A percentile compares a stretch with the other conserved stretches of the same genome.
These are phyloP conservation scores for Maniola jurtina DNA, from an alignment of 1,140 invertebrate species.

Conservation along the genomic window DNA sequence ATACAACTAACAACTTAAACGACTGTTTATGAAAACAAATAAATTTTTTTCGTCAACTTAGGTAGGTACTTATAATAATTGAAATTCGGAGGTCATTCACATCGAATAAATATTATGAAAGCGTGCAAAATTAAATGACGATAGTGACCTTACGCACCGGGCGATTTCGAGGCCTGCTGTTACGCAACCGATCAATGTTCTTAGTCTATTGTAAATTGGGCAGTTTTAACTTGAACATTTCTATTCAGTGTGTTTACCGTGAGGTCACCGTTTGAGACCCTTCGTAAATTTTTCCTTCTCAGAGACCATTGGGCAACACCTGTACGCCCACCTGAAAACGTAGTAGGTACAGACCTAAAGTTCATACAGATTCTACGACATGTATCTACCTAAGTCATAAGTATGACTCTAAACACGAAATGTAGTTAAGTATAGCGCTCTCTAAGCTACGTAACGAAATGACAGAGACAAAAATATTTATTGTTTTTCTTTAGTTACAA, in stretches of 20 bases:
- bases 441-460: too few species aligned
- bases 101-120: constrained; percentile 62
- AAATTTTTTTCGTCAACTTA: background rate
- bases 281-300: constrained; percentile 26
- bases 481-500: background rate
- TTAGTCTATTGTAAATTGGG: constrained; percentile 50
- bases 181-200: constrained; percentile 57
- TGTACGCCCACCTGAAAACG: too few species aligned
- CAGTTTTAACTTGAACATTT: constrained; percentile 41
- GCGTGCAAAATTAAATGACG: constrained; percentile 68
- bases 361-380: too few species aligned
- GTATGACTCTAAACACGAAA: too few species aligned
- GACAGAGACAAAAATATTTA: too few species aligned
- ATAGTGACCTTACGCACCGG: constrained; percentile 68
- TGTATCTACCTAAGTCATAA: too few species aligned
- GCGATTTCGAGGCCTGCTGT: constrained; percentile 43
- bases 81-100: constrained; percentile 38
- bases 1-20: too few species aligned
- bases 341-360: too few species aligned
- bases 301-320: too few species aligned
- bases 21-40: too few species aligned
- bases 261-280: constrained; percentile 37
- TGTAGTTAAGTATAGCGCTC: too few species aligned
- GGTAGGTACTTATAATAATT: constrained; percentile 5
- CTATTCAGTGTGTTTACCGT: constrained; percentile 42